Base-by-base conservation (phyloP, 2,888 invertebrate genomes). In the Apotomis turbidana region DNA sequence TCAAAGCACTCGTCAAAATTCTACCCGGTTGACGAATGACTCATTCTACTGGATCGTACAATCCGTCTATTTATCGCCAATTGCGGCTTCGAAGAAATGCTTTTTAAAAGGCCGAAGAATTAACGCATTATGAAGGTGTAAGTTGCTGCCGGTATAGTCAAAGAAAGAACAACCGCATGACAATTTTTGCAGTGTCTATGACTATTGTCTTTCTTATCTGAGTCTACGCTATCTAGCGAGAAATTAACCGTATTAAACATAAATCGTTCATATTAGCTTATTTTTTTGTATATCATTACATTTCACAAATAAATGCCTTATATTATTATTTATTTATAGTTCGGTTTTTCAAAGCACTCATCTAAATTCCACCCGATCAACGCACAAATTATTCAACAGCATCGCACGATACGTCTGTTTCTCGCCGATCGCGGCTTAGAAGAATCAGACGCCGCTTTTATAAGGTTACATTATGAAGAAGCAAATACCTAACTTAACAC, bases 341-440 rank as follows among this genome's bases (percentile, higher is more conserved):
- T 8, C n/a, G 8, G 36, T 49, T 61, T 44, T 66, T 54, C 54
- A 9, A 27, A 59, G 59, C 12, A 51, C 41, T 66, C 70, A 70
- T 70, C 70, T 60, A 59, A 66, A 70, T 70, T 64, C 70, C 46
- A 27, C 58, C 3, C 12, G 52, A 4, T 8, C 9, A 27, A 15
- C 41, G 13, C 27, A 71, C 66, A 60, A 71, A 70, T 70, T 59
- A 70, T 70, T 64, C 63, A 64, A 38, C 64, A 66, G 52, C 13
- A 15, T 41, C 49, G 13, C n/a, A 36, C 59, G 46, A 70, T 70
- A 36, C 49, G 10, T 52, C 52, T 12, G 64, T 46, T 66, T 52
- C 38, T 38, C 8, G 70, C 64, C 59, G 59, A 66, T 71, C 46
- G 64, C 51, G 68, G 59, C 55, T 55, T 4, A 36, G 12, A n/a